Percentiles rank a stretch among this genome's conserved stretches.
Evolutionary conservation across 2,113 vertebrate species (phyloP).

Genomic region (Hepsetus odoe): DNA sequence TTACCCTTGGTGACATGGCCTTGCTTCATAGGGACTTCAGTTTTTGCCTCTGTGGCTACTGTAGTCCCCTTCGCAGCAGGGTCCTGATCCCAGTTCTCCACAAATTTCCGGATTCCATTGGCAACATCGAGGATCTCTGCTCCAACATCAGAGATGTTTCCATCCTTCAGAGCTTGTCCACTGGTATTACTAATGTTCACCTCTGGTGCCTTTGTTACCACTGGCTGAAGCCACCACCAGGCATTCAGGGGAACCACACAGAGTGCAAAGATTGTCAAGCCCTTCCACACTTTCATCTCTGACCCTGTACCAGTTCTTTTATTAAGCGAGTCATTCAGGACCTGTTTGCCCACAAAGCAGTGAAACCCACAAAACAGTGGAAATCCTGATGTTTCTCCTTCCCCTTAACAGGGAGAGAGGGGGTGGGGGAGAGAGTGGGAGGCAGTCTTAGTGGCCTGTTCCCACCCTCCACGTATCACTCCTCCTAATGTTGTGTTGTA

Average conservation of each 20-base stretch:
- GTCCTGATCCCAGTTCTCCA: constrained; percentile 69
- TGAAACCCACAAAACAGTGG: background rate
- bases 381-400: constrained; percentile 1
- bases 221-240: constrained; percentile 47
- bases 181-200: constrained; percentile 58
- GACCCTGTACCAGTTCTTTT: constrained; percentile 52
- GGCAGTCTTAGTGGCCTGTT: constrained; percentile 39
- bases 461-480: background rate
- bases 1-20: constrained; percentile 57
- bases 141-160: constrained; percentile 68
- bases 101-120: constrained; percentile 66
- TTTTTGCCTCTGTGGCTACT: background rate
- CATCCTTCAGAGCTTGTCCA: constrained; percentile 46
- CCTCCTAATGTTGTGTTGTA: constrained; percentile 16
- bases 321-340: constrained; percentile 22
- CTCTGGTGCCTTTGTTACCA: background rate
- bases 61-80: constrained; percentile 32
- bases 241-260: constrained; percentile 53
- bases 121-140: constrained; percentile 72
- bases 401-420: constrained; percentile 43
- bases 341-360: constrained; percentile 16
- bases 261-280: constrained; percentile 58
- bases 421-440: background rate
- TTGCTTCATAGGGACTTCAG: constrained; percentile 41
- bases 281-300: constrained; percentile 43